These are phyloP conservation scores for Cynopterus sphinx DNA, from an alignment of 2,797 vertebrate species.

Conservation along the genomic window DNA sequence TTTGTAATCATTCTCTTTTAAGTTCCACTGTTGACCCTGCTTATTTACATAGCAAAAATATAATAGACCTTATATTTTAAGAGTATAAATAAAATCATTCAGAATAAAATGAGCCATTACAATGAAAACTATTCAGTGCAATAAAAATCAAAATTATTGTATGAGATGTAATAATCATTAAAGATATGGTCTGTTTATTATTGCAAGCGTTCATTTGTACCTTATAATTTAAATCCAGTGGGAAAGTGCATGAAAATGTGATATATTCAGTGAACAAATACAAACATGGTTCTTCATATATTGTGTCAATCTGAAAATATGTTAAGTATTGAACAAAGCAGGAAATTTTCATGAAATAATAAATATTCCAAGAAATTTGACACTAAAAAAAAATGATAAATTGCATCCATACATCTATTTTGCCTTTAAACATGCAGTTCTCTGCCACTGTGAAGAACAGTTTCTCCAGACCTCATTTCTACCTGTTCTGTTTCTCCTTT, in stretches of 20 bases:
- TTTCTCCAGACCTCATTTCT: not conserved
- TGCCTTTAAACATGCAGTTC: not conserved
- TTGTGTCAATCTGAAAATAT: not conserved
- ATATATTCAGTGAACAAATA: not conserved
- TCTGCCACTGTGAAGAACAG: not conserved
- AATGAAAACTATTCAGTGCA: not conserved
- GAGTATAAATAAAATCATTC: conserved; percentile 27
- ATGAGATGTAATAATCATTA: not conserved
- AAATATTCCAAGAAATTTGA: not conserved
- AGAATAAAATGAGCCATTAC: not conserved
- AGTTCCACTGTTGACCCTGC: not conserved
- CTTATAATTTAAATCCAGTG: not conserved
- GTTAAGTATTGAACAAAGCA: not conserved
- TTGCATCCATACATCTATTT: not conserved
- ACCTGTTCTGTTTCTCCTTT: not conserved
- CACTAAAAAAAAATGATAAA: not conserved
- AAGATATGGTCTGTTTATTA: not conserved
- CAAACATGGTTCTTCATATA: not conserved
- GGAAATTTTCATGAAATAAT: not conserved
- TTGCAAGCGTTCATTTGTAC: not conserved
- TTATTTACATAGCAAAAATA: conserved; percentile 18
- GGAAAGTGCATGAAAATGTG: not conserved
- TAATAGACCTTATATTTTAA: conserved; percentile 27
- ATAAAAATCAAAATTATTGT: not conserved
- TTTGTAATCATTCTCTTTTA: not conserved